Conservation (phyloP, 2,113 vertebrate genomes). For the Scartelaos histophorus region DNA sequence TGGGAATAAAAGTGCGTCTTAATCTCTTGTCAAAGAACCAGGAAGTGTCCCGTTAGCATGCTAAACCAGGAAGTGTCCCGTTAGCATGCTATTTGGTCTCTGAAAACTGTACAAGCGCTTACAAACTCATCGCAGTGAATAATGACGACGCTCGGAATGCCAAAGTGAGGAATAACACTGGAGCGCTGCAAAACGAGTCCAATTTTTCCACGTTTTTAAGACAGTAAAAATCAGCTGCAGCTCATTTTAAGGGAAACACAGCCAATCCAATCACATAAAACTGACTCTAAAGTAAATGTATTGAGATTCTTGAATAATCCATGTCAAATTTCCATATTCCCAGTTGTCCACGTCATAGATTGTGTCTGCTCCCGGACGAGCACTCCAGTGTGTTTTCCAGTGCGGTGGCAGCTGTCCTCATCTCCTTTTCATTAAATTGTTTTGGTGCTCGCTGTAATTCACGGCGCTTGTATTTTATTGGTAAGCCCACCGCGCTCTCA, state of each 20-base stretch:
- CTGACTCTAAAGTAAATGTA: background rate
- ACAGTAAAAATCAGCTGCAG: too few relatives aligned
- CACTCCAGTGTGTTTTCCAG: conserved; percentile 21
- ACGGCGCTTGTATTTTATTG: conserved; percentile 50
- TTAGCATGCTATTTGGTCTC: too few relatives aligned
- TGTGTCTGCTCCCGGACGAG: conserved; percentile 4
- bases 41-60: too few relatives aligned
- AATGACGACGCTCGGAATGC: too few relatives aligned
- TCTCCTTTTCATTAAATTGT: conserved; percentile 43
- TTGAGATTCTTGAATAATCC: background rate
- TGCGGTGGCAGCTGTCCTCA: conserved; percentile 32
- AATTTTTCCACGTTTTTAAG: too few relatives aligned
- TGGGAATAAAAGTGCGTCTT: too few relatives aligned
- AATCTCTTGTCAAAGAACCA: background rate
- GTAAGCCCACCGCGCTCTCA: conserved; percentile 32
- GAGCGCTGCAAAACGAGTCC: too few relatives aligned
- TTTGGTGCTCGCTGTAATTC: conserved; percentile 53
- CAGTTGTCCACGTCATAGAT: conserved; percentile 39
- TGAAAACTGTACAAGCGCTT: too few relatives aligned
- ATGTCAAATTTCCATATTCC: conserved; percentile 38
- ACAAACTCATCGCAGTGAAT: too few relatives aligned
- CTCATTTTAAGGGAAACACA: background rate
- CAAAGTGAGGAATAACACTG: too few relatives aligned
- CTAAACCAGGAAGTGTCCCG: too few relatives aligned
- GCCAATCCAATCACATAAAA: background rate